Base-by-base conservation (phyloP, 1,140 invertebrate species). In the Zelostemma sp. region DNA sequence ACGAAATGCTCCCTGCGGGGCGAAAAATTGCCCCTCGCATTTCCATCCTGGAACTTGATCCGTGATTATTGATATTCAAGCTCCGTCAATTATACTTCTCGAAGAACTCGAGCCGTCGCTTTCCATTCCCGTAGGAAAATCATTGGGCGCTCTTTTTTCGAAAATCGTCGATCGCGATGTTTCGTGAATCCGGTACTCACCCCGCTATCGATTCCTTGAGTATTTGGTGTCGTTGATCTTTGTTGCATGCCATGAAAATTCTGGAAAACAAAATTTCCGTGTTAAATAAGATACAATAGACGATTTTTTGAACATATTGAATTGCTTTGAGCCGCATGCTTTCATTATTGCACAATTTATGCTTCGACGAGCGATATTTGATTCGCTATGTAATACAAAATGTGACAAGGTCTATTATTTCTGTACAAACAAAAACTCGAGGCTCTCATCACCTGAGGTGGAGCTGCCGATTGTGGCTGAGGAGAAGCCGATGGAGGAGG, bases 151-250 rank as follows among this genome's bases (percentile, higher is more conserved):
- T 28, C 3, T 8, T 28, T 28, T 28, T 8, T 28, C 25, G 25
- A 3, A 8, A 28, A 28, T 28, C 25, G 25, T 8, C 8, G 25
- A 8, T 8, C 25, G 12, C 21, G 11, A 31, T 45, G 28, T 14
- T 38, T 33, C 16, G 9, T 31, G 31, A 61, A 31, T 28, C 11
- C 5, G 50, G 43, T 31, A 82, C 83, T 79, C 65, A 85, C 84
- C 78, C 83, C 83, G 71, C 83, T 81, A 71, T 85, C 84, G 63
- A 85, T 85, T 71, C 83, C 84, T 81, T 85, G 84, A 80, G 83
- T 80, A 82, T 85, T 85, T 75, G 84, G 84, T 68, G 84, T 85
- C 46, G 84, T 85, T 46, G 84, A 84, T 78, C 84, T 78, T 77
- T 85, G 81, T 49, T 82, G 84, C 68, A 85, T 76, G 65, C 80